Evolutionary conservation across 2,888 invertebrate genomes (phyloP).

Genomic region (Hololepta plana): DNA sequence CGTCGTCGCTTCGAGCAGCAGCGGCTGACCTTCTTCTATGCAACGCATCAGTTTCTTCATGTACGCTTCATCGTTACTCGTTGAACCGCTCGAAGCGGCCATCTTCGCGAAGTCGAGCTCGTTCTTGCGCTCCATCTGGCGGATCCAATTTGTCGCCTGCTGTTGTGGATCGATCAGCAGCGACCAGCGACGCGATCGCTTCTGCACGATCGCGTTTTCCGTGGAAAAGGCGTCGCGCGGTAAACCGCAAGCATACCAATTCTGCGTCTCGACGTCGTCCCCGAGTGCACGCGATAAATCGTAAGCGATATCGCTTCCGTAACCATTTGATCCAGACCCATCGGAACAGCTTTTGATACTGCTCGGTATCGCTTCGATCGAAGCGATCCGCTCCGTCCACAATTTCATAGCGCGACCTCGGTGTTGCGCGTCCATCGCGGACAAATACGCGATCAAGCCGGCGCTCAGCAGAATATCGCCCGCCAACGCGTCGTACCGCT

Average conservation of each 20-base stretch:
- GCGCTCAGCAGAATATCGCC: constrained; percentile 80
- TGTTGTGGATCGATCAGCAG: constrained; percentile 70
- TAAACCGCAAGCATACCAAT: constrained; percentile 66
- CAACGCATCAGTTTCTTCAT: constrained; percentile 56
- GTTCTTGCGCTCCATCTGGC: constrained; percentile 58
- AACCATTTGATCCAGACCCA: constrained; percentile 34
- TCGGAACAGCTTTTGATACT: constrained; percentile 52
- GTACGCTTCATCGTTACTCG: no score
- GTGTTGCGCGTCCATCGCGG: constrained; percentile 60
- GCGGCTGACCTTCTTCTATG: constrained; percentile 57
- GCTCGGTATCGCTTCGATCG: constrained; percentile 51
- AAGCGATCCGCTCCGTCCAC: constrained; percentile 48
- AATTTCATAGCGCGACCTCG: constrained; percentile 39
- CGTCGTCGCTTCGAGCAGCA: constrained; percentile 55
- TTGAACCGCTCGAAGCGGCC: constrained; percentile 48
- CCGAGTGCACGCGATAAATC: constrained; percentile 58
- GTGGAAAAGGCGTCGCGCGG: constrained; percentile 67
- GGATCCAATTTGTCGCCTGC: constrained; percentile 73
- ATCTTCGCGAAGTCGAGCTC: constrained; percentile 53
- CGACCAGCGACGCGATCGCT: constrained; percentile 59
- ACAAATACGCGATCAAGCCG: constrained; percentile 79
- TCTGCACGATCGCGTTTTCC: constrained; percentile 70
- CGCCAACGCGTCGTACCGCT: constrained; percentile 59
- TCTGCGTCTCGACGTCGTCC: constrained; percentile 68
- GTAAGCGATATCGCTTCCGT: no score